Conservation (phyloP, 2,113 vertebrate genomes). For the Nothoprocta perdicaria region DNA sequence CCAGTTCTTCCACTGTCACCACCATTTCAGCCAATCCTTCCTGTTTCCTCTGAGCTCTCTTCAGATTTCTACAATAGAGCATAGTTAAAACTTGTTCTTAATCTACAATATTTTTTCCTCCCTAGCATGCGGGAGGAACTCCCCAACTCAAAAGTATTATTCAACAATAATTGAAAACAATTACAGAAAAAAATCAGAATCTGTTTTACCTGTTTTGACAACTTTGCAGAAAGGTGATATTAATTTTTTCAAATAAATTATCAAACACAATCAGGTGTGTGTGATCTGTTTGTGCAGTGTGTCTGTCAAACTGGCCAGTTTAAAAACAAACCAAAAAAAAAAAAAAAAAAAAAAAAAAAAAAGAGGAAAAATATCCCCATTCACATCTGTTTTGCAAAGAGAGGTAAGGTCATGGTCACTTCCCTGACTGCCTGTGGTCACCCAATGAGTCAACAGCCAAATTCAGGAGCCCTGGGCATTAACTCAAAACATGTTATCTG, state of each 20-base stretch:
- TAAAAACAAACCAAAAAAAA: not conserved
- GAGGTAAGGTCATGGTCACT: not conserved
- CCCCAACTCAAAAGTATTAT: accelerated
- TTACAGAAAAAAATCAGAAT: not conserved
- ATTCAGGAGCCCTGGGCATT: not conserved
- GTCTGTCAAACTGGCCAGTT: not conserved
- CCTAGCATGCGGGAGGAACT: not conserved
- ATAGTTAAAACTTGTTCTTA: not conserved
- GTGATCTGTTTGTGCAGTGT: not conserved
- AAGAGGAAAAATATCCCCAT: not conserved
- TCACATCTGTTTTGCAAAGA: not conserved
- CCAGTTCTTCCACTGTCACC: not conserved
- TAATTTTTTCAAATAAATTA: not conserved
- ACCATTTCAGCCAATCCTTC: not conserved
- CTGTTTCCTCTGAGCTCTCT: not conserved
- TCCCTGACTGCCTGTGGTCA: not conserved
- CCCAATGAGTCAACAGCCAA: not conserved
- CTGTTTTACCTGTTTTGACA: not conserved
- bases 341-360: not conserved
- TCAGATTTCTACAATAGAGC: not conserved
- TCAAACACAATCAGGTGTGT: not conserved
- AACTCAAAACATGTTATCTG: not conserved
- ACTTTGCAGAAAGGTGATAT: not conserved
- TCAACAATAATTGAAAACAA: not conserved
- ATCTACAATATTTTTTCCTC: not conserved